Base-by-base conservation (phyloP, 2,888 invertebrate species). In the Serrognathus titanus region DNA sequence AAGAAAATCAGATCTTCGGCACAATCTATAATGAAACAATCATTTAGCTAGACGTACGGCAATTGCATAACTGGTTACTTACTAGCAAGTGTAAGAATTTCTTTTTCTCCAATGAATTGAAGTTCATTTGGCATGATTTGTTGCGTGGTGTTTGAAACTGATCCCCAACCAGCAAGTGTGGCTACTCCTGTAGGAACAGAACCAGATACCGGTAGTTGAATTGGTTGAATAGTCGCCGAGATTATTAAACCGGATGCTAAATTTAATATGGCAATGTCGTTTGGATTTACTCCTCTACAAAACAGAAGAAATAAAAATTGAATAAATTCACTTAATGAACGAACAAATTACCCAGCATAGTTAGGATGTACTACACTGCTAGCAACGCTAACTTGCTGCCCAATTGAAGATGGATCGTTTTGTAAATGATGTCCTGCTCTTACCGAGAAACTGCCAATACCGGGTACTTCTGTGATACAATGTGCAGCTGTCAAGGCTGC, bases 401-500 rank as follows among this genome's bases (percentile, higher is more conserved):
- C 76, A 10, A 70, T 70, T 1, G 71, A 61, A 10, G 75, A 77
- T 40, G 72, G 75, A 1, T 68, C 63, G 16, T 78, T 69, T 0
- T 80, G 71, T 40, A 79, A 71, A 52, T 81, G 78, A 11, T 69
- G 64, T n/a, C 82, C 82, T 1, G 80, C 81, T 0, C 81, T 69
- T 0, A 77, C 80, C 9, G 77, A 55, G 36, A 49, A 57, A 11
- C 31, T 24, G 10, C 48, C 50, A 40, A 40, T 5, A 10, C 41
- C 37, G 69, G 75, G 78, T 0, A 78, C 77, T 12, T 76, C 78
- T 12, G 69, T 64, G 0, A 78, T 67, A 43, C 81, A 82, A 63
- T 81, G 81, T 0, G 75, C 81, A 10, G 82, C 81, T 46, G 81
- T 78, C 4, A 82, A 62, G 0, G 81, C 80, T 80, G 80, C 81